Evolutionary conservation across 2,113 vertebrate genomes (phyloP), one percentile per base, ranked within the genome.

Genomic region (Hystrix brachyura): DNA sequence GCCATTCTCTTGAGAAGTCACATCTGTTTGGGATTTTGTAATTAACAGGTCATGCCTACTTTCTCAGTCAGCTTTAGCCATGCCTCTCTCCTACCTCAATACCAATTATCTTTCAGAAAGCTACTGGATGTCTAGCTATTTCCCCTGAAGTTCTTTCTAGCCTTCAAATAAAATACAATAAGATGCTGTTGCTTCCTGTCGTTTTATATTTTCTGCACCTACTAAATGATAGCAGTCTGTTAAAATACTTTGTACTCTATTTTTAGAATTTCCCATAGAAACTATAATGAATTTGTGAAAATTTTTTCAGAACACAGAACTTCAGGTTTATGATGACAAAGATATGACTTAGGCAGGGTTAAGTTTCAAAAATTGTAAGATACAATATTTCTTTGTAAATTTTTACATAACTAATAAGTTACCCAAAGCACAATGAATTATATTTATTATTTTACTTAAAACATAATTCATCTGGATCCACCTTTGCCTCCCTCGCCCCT

Each of bases 161-260:
- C 25, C 43, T 85, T 88, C 32, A 65, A 81, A 90, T 87, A 32
- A 94, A 91, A 7, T 76, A 38, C 85, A 64, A 72, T 53, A 92
- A 79, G 85, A 86, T 94, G 48, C 34, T 91, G 29, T 74, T 72
- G 4, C 51, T n/a, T 72, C 34, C 43, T 89, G 5, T 94, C 94
- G 85, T 85, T 94, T 84, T 94, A 59, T 90, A 71, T 94, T 64
- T 46, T 14, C 23, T 94, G 6, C 90, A 86, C 86, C 59, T 94
- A 67, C 17, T 67, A 96, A 94, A 87, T 92, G 19, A 43, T 82
- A 91, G 62, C 34, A 91, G 85, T 84, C 27, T 69, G 25, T 59
- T 78, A 78, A 86, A 94, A 95, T n/a, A 84, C 7, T 62, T 91
- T 91, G 71, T 46, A 86, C 7, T 9, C 4, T 72, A 86, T 5